Evolutionary conservation across 2,888 invertebrate genomes (phyloP), one percentile per base, ranked within the genome.

Genomic region (Lepeophtheirus nordmannii): DNA sequence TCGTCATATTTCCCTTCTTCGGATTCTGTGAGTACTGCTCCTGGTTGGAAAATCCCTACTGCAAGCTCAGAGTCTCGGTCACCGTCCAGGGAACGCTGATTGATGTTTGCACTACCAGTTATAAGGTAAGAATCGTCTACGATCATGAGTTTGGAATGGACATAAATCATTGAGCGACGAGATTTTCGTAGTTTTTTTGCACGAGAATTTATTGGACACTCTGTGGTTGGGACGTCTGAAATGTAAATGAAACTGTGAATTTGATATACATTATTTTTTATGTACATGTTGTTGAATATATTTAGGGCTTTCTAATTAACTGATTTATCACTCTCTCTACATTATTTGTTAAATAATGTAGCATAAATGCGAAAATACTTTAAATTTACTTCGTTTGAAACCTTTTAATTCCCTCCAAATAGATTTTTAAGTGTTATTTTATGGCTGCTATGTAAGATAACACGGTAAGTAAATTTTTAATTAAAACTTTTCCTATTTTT

Each of bases 51-150:
- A 39, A 62, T 58, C 14, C 69, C 69, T 23, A 67, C 57, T 56
- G 69, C 69, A 37, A 69, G 67, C 41, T 69, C 69, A 17, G 68
- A 67, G 67, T 69, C 69, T 11, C 69, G 68, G 62, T 69, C 69
- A 22, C 69, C 69, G 58, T 68, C 69, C 17, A 69, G 58, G 8
- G 69, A 69, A 2, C 69, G 63, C 46, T 69, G 69, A 58, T 69
- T 69, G 65, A 69, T 69, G 67, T 69, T 69, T 38, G 69, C 69
- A 7, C 69, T 69, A n/a, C 69, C 69, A 5, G 69, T 65, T 59
- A 69, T 69, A 61, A 69, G 62, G 65, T 69, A 69, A 23, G 68
- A 68, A 59, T 69, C 69, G 58, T 69, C 69, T 41, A 69, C 67
- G 40, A 69, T 68, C 37, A 69, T 68, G 67, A 69, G 68, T 58